Base-by-base conservation (phyloP, 2,113 vertebrate species). In the Chroicocephalus ridibundus region DNA sequence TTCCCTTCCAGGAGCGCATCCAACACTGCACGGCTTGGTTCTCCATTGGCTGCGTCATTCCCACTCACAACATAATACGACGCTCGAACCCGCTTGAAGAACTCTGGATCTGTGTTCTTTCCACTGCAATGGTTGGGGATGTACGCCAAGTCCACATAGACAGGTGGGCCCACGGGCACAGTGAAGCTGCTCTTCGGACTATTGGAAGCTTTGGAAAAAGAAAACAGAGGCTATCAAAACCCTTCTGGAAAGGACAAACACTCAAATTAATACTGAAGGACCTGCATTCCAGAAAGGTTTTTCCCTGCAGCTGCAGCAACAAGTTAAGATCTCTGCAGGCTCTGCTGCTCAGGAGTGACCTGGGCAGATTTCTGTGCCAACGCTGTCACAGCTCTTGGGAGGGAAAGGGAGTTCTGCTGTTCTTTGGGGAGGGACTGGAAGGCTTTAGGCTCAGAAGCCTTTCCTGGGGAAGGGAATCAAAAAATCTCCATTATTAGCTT, bases 81-180 rank as follows among this genome's bases (percentile, higher is more conserved):
- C 2, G 99, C 99, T 68, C 99, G 99, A 57, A 99, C 97, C 16
- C 99, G 98, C 88, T 98, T 99, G 98, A 99, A 99, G 97, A 99
- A 99, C 97, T 99, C 99, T 13, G 98, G 98, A 88, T 99, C 99
- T 21, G 99, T 99, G 79, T 99, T 99, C 98, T 99, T 99, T 80
- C 99, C 99, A 49, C 99, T 99, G 98, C 99, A 99, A 75, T 99
- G 99, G 97, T 99, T 99, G 57, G 99, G 99, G 96, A 99, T 98
- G 95, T 99, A 99, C 64, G 99, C 99, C 96, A 99, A 96, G 97
- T 99, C 99, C 95, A 99, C 99, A 6, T 99, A 99, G 70, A 99
- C 98, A 2, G 99, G 99, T 34, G 98, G 96, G 11, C 99, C 99
- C 32, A 98, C 52, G 47, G 95, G 92, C 86, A 90, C 86, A 21